A percentile compares a stretch with the other conserved stretches of the same genome.
phyloP scores from a whole-genome alignment of 2,797 vertebrate species.

The Eleutherodactylus coqui region DNA sequence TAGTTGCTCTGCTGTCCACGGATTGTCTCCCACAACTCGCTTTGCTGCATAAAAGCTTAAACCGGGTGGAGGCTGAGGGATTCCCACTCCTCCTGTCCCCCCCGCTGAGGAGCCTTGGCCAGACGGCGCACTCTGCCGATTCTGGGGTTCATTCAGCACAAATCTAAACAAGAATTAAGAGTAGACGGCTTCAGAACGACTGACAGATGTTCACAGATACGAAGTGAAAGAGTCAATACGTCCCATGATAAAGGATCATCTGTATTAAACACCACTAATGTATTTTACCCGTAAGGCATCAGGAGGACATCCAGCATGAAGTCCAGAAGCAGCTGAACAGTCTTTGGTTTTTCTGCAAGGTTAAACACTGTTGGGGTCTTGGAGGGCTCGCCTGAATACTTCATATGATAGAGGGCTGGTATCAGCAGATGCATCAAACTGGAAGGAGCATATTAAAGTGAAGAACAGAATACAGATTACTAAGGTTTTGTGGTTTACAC shows the following conservation, averaged over 20 bases:
- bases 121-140: slow-evolving; percentile 84
- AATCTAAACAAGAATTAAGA: slow-evolving; percentile 77
- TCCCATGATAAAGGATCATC: neutral
- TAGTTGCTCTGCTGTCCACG: slow-evolving; percentile 94
- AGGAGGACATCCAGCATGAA: slow-evolving; percentile 98
- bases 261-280: neutral
- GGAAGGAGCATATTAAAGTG: slow-evolving; percentile 65
- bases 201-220: neutral
- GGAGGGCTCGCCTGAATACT: slow-evolving; percentile 87
- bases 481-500: no score
- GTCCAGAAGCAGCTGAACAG: slow-evolving; percentile 94
- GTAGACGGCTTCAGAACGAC: neutral
- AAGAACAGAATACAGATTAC: neutral
- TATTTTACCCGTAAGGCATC: slow-evolving; percentile 95
- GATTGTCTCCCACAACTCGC: slow-evolving; percentile 92
- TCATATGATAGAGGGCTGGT: slow-evolving; percentile 96
- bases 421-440: slow-evolving; percentile 99
- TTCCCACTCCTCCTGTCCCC: slow-evolving; percentile 76
- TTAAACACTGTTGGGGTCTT: slow-evolving; percentile 90
- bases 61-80: slow-evolving; percentile 94
- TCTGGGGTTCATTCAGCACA: slow-evolving; percentile 93
- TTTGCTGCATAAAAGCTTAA: slow-evolving; percentile 98
- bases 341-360: slow-evolving; percentile 96
- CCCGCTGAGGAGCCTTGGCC: slow-evolving; percentile 81
- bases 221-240: neutral